Percentiles rank a stretch among this genome's conserved stretches.
Conservation (phyloP, 1,140 invertebrate species). For the Bombus huntii region DNA sequence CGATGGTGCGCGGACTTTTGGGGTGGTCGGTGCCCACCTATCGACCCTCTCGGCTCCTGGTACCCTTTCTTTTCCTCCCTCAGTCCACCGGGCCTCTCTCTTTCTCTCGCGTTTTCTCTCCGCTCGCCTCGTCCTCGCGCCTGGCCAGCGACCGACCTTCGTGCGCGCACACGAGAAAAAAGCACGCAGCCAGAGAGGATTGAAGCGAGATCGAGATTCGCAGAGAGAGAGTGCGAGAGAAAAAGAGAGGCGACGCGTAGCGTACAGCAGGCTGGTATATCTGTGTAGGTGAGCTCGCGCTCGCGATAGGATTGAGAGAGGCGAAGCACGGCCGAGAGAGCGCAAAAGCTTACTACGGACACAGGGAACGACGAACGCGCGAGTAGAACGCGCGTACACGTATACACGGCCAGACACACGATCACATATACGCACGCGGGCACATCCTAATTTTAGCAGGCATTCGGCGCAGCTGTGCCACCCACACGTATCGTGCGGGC, state of each 20-base stretch:
- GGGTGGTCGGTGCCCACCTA: constrained; percentile 75
- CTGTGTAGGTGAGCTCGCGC: constrained; percentile 1
- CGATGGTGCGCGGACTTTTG: constrained; percentile 68
- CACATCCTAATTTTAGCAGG: constrained; percentile 76
- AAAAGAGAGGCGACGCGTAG: neutral
- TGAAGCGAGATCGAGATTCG: constrained; percentile 27
- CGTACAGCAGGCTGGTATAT: neutral
- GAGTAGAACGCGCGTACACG: constrained; percentile 20
- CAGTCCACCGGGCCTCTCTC: constrained; percentile 37
- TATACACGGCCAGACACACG: neutral
- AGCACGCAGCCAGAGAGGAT: constrained; percentile 54
- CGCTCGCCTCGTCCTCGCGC: constrained; percentile 58
- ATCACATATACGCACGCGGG: constrained; percentile 15
- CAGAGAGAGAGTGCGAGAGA: neutral
- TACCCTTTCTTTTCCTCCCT: constrained; percentile 54
- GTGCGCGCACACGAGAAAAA: constrained; percentile 66
- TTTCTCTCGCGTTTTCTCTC: constrained; percentile 43
- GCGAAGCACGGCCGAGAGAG: constrained; percentile 39
- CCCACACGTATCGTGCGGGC: constrained; percentile 70
- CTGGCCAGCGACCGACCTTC: constrained; percentile 69
- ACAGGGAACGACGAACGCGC: neutral
- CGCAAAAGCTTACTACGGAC: constrained; percentile 38
- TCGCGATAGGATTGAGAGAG: constrained; percentile 13
- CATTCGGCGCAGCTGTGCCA: constrained; percentile 76
- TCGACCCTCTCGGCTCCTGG: constrained; percentile 74